These are phyloP conservation scores for Lepidonotus clava DNA, from an alignment of 2,888 invertebrate species.

Conservation along the genomic window DNA sequence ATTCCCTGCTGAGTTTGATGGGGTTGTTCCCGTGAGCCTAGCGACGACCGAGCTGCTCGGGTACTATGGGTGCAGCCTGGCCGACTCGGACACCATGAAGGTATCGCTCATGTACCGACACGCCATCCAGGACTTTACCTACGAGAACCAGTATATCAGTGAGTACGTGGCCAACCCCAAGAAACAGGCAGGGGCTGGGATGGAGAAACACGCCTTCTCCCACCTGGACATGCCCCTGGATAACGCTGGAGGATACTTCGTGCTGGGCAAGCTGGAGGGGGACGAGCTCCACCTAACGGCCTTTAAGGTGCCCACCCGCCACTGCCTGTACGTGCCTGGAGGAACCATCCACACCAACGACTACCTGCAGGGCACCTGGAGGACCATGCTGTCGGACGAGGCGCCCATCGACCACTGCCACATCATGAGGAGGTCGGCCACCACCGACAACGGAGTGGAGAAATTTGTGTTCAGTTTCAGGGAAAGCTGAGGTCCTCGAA, in stretches of 20 bases:
- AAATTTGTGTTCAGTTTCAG: background rate
- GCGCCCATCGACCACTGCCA: conserved; percentile 62
- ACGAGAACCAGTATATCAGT: conserved; percentile 64
- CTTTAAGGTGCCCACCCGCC: conserved; percentile 58
- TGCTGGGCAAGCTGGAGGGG: conserved; percentile 61
- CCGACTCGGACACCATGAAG: conserved; percentile 34
- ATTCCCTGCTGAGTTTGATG: conserved; percentile 54
- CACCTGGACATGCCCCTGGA: conserved; percentile 67
- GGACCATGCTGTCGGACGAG: conserved; percentile 67
- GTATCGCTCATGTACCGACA: conserved; percentile 62
- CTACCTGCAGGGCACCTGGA: conserved; percentile 65
- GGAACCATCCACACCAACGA: conserved; percentile 59
- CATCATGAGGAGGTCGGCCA: background rate
- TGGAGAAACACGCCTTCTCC: conserved; percentile 66
- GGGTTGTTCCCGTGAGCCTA: conserved; percentile 44
- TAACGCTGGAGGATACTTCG: conserved; percentile 62
- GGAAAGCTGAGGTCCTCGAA: too few relatives aligned
- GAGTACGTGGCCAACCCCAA: conserved; percentile 61
- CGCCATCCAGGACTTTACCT: conserved; percentile 67
- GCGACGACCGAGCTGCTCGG: conserved; percentile 46
- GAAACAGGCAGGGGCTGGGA: conserved; percentile 61
- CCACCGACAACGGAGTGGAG: background rate
- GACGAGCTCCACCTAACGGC: conserved; percentile 60
- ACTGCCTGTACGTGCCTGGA: conserved; percentile 59
- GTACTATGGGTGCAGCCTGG: conserved; percentile 56